Percentiles rank a stretch among this genome's conserved stretches.
Evolutionary conservation across 2,797 vertebrate genomes (phyloP).

Genomic region (Tragelaphus oryx): DNA sequence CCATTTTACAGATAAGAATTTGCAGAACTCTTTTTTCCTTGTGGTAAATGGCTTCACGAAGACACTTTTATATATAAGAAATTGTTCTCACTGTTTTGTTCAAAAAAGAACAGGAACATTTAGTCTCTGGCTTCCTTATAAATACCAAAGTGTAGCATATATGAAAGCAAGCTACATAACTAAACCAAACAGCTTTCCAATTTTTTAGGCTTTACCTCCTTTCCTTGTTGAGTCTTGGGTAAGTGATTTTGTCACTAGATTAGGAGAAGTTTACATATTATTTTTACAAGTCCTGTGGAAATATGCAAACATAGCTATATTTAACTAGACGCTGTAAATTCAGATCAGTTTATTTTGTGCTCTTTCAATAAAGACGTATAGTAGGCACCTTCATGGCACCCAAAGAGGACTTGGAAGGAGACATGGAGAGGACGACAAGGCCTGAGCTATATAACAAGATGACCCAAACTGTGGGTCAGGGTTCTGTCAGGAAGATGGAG

Average conservation of each 20-base stretch:
- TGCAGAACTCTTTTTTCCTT: not conserved
- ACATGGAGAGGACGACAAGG: not conserved
- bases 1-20: not conserved
- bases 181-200: not conserved
- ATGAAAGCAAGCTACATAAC: not conserved
- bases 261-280: not conserved
- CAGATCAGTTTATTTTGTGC: not conserved
- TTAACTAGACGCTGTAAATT: not conserved
- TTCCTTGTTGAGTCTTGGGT: not conserved
- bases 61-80: not conserved
- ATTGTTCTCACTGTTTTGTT: not conserved
- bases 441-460: not conserved
- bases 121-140: not conserved
- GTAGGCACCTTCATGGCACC: not conserved
- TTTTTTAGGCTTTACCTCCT: not conserved
- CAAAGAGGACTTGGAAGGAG: not conserved
- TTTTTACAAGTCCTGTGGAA: conserved; percentile 25
- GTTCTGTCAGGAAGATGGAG: not conserved
- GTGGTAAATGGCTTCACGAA: not conserved
- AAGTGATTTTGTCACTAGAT: not conserved
- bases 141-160: not conserved
- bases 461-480: not conserved
- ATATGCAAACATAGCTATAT: not conserved
- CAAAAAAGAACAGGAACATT: not conserved
- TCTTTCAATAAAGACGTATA: not conserved